Evolutionary conservation across 1,140 invertebrate genomes (phyloP).

Genomic region (Papilio aristodemus): DNA sequence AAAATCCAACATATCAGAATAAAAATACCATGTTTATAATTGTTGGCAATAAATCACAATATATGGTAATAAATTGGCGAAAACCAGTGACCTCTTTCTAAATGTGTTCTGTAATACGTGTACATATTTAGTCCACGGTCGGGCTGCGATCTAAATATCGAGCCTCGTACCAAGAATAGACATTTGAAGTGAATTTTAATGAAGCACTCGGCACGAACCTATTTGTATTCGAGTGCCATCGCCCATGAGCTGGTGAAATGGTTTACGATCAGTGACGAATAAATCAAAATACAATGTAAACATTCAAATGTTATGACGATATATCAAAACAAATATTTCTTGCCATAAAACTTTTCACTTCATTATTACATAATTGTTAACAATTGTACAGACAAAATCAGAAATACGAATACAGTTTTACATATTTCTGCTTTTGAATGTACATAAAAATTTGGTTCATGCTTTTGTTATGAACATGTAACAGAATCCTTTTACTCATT

Average conservation of each 20-base stretch:
- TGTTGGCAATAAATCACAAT: background rate
- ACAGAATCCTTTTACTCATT: no score
- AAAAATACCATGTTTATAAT: background rate
- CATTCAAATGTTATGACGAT: background rate
- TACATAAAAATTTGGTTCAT: no score
- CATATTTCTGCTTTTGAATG: no score
- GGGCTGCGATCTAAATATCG: conserved; percentile 45
- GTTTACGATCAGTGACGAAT: conserved; percentile 17
- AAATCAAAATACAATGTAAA: conserved; percentile 12
- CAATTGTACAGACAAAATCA: no score
- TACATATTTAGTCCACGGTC: conserved; percentile 42
- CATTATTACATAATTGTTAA: background rate
- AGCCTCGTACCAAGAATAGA: conserved; percentile 41
- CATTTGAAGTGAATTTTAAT: conserved; percentile 48
- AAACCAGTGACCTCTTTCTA: conserved; percentile 13
- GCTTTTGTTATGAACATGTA: no score
- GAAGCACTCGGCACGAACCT: conserved; percentile 31
- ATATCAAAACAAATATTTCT: background rate
- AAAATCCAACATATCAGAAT: no score
- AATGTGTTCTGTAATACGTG: conserved; percentile 20
- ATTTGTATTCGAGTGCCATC: conserved; percentile 38
- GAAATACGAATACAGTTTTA: no score
- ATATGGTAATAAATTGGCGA: conserved; percentile 7
- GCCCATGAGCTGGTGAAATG: conserved; percentile 27
- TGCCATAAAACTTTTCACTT: background rate